A percentile compares a stretch with the other conserved stretches of the same genome.
Evolutionary conservation across 2,888 invertebrate species (phyloP).

Genomic region (Meandrusa payeni): DNA sequence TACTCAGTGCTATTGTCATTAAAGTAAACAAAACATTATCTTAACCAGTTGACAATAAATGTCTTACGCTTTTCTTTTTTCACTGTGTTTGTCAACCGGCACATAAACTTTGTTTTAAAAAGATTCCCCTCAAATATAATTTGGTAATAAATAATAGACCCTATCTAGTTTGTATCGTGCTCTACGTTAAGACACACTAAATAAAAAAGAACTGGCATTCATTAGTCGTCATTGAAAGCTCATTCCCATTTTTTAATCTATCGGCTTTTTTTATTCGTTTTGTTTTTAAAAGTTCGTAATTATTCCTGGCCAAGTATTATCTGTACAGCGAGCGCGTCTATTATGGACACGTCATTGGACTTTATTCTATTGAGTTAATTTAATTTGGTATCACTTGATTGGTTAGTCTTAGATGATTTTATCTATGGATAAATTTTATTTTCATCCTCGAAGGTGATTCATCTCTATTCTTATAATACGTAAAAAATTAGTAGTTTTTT

Average conservation of each 20-base stretch:
- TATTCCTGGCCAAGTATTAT: constrained; percentile 42
- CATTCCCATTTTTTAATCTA: constrained; percentile 48
- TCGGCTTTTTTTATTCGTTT: constrained; percentile 36
- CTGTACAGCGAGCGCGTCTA: constrained; percentile 7
- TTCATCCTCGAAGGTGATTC: too few species aligned
- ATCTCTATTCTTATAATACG: too few species aligned
- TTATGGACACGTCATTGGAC: constrained; percentile 14
- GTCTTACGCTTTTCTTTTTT: too few species aligned
- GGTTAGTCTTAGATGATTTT: too few species aligned
- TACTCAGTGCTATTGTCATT: too few species aligned
- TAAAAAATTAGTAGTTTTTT: too few species aligned
- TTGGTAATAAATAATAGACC: background rate
- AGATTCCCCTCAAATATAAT: too few species aligned
- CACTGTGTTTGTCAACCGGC: too few species aligned
- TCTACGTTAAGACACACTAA: constrained; percentile 30
- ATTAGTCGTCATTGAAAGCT: constrained; percentile 75
- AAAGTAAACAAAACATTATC: too few species aligned
- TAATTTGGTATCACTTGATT: constrained; percentile 17
- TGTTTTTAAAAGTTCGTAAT: constrained; percentile 54
- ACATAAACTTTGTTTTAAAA: too few species aligned
- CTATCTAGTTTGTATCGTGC: constrained; percentile 25
- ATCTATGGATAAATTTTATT: too few species aligned
- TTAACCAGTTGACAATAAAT: too few species aligned
- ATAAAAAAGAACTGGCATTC: constrained; percentile 56
- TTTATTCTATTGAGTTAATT: constrained; percentile 18